phyloP scores from a whole-genome alignment of 1,140 invertebrate species.

The Drosophila bipectinata region DNA sequence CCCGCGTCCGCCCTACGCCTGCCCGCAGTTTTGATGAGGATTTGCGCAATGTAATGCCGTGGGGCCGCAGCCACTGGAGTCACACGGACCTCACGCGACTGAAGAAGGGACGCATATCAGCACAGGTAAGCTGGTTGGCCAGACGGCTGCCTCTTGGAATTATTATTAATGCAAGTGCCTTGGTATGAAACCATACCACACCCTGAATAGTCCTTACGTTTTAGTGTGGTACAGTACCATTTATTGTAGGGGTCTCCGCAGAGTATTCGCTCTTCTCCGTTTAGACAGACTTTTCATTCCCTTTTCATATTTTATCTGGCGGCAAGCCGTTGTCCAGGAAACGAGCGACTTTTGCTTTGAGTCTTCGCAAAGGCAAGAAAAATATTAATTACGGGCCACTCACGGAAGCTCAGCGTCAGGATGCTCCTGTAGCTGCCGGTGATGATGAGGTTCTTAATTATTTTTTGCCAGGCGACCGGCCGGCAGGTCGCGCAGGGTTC shows the following conservation, averaged over 20 bases:
- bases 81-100: constrained; percentile 93
- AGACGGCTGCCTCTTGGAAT: constrained; percentile 11
- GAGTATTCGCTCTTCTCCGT: constrained; percentile 7
- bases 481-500: not conserved
- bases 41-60: constrained; percentile 89
- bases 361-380: constrained; percentile 28
- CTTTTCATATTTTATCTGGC: constrained; percentile 29
- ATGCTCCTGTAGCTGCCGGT: constrained; percentile 12
- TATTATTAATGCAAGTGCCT: constrained; percentile 24
- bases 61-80: constrained; percentile 90
- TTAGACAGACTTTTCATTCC: not conserved
- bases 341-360: constrained; percentile 42
- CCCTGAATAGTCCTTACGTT: not conserved
- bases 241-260: not conserved
- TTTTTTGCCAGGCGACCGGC: constrained; percentile 36
- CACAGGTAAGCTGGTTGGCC: constrained; percentile 87
- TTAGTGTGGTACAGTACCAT: not conserved
- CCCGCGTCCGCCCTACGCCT: not conserved
- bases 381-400: constrained; percentile 75
- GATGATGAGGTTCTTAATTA: constrained; percentile 54
- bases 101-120: constrained; percentile 92
- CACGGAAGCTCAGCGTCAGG: constrained; percentile 28
- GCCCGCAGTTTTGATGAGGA: constrained; percentile 87
- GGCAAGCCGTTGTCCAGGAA: constrained; percentile 57
- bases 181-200: constrained; percentile 10